Base-by-base conservation (phyloP, 2,797 vertebrate species). In the Bucorvus abyssinicus region DNA sequence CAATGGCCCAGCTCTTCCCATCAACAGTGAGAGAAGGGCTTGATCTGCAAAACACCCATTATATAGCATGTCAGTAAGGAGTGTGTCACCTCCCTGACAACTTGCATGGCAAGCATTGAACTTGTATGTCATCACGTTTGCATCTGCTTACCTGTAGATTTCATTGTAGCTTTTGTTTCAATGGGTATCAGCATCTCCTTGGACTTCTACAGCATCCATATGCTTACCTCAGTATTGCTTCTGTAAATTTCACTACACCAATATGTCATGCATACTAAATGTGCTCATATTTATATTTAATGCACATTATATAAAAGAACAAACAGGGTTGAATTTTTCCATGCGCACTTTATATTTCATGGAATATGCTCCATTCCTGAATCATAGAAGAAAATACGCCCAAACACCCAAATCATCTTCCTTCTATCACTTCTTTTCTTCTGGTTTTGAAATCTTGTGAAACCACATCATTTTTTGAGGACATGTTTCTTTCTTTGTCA, bases 81-180 rank as follows among this genome's bases (percentile, higher is more conserved):
- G 7, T 49, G 8, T 61, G 65, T 24, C 50, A n/a, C 15, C 29
- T 65, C 24, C 11, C 50, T 60, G 36, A 52, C 8, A 65, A 45
- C 26, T 22, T 36, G 7, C 1, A 1, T 53, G 36, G 27, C 32
- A 65, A 32, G 36, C 22, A 24, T 29, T 79, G 29, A 60, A 29
- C 9, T 45, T 0, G 0, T 21, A 20, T 36, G 24, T 44, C 19
- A 21, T 34, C 50, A 21, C 0, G 0, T 84, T 59, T 87, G 13
- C 24, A 34, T 26, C 13, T 34, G 27, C 32, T 69, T 75, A 42
- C 12, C 10, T 67, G 23, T 29, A 65, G 20, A 12, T 80, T 70
- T 61, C 2, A 1, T 71, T 18, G 23, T 23, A 14, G 7, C 10
- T 84, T 67, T 81, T 57, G 4, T 68, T 88, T 90, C 5, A 7